Conservation (phyloP, 2,113 vertebrate genomes). For the Australoheros scitulus region DNA sequence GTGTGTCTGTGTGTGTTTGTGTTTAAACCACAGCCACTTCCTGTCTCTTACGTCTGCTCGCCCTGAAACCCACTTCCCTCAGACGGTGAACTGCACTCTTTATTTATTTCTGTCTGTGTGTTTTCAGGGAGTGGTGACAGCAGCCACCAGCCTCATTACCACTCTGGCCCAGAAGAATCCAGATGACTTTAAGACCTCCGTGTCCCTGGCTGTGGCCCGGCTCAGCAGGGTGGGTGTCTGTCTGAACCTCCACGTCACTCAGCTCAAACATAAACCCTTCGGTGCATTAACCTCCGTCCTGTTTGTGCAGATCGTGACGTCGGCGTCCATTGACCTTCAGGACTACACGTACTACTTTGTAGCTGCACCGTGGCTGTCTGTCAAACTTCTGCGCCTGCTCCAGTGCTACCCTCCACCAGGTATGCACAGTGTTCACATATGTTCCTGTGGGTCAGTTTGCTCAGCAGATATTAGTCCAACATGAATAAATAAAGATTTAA, state of each 20-base stretch:
- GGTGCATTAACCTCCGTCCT: slow-evolving; percentile 54
- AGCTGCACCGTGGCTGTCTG: slow-evolving; percentile 88
- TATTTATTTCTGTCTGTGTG: rapidly evolving
- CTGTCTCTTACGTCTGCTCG: no score
- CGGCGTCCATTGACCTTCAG: slow-evolving; percentile 89
- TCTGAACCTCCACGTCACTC: rapidly evolving
- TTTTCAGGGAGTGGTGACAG: slow-evolving; percentile 89
- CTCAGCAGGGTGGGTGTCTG: slow-evolving; percentile 85
- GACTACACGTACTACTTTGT: slow-evolving; percentile 94
- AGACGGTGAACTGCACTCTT: background rate
- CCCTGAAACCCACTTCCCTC: background rate
- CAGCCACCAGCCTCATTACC: slow-evolving; percentile 90
- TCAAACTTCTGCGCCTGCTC: slow-evolving; percentile 86
- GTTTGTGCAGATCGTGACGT: slow-evolving; percentile 85
- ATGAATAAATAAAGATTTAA: background rate
- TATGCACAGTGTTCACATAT: background rate
- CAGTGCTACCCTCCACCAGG: slow-evolving; percentile 87
- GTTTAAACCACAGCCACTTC: background rate
- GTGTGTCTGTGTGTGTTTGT: no score
- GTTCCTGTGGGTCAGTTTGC: background rate
- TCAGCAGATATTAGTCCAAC: no score
- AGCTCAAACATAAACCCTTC: background rate
- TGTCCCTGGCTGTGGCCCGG: slow-evolving; percentile 89
- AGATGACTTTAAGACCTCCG: slow-evolving; percentile 92
- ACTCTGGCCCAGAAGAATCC: slow-evolving; percentile 94